Conservation (phyloP, 64 coral and sea anemone genomes). For the Pachyseris speciosa region DNA sequence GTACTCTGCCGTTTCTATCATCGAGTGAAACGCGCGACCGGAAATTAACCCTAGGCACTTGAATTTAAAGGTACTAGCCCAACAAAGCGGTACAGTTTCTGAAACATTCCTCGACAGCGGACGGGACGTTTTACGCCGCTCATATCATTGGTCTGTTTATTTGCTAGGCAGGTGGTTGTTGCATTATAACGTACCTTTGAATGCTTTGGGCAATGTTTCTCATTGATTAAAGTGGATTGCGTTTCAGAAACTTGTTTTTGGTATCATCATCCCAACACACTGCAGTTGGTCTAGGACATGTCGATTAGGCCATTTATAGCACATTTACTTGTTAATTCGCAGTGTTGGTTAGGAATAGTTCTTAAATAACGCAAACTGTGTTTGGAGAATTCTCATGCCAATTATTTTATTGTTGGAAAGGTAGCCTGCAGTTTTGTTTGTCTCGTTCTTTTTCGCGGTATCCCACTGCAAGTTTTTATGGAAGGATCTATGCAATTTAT, state of each 20-base stretch:
- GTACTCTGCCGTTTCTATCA: not conserved
- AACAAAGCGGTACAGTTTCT: not conserved
- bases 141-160: not conserved
- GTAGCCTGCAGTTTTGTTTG: too few relatives aligned
- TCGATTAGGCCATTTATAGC: not conserved
- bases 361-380: too few relatives aligned
- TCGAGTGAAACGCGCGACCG: not conserved
- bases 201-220: not conserved
- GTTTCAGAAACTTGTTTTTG: not conserved
- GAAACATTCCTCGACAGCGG: not conserved
- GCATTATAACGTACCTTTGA: not conserved
- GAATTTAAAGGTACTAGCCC: not conserved
- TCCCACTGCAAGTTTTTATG: too few relatives aligned
- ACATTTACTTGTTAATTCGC: not conserved
- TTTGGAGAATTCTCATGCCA: too few relatives aligned
- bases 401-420: too few relatives aligned
- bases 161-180: not conserved
- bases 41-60: not conserved
- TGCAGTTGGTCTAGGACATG: not conserved
- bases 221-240: not conserved
- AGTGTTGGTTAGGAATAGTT: not conserved
- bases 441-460: too few relatives aligned
- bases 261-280: not conserved
- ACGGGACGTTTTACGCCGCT: not conserved
- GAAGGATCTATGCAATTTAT: too few relatives aligned